Evolutionary conservation across 2,797 vertebrate genomes (phyloP).

Genomic region (Rhinichthys osculus): DNA sequence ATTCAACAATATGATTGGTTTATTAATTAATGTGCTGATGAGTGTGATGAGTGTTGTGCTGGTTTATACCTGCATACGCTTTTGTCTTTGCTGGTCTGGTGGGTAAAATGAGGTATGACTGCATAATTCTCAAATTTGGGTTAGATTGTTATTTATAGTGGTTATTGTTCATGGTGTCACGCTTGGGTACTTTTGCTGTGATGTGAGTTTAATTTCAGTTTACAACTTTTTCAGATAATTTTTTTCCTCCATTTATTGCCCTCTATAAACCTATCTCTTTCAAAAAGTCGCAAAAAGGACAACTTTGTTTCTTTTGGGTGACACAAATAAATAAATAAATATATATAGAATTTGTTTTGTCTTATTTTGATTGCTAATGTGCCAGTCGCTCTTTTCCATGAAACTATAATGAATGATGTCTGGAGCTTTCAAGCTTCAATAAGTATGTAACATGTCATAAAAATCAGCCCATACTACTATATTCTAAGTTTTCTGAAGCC

Average conservation of each 20-base stretch:
- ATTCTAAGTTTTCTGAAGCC: background rate
- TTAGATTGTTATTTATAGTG: background rate
- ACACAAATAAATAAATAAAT: no score
- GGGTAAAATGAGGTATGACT: background rate
- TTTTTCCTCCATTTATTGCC: background rate
- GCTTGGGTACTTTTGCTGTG: background rate
- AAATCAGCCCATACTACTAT: background rate
- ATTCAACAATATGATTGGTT: background rate
- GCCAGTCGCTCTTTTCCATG: background rate
- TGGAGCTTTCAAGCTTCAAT: background rate
- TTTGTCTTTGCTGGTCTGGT: background rate
- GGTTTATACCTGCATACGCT: background rate
- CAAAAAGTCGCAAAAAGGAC: background rate
- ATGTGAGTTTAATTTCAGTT: background rate
- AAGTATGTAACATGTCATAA: background rate
- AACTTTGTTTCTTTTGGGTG: background rate
- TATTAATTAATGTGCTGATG: constrained; percentile 10
- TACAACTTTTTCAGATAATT: background rate
- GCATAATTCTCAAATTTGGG: background rate
- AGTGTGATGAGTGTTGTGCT: background rate
- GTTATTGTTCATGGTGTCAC: background rate
- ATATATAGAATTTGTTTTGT: no score
- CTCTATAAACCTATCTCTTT: background rate
- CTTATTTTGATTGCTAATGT: background rate
- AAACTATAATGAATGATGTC: background rate